These are phyloP conservation scores for Tichodroma muraria DNA, from an alignment of 2,113 vertebrate genomes.

Conservation along the genomic window DNA sequence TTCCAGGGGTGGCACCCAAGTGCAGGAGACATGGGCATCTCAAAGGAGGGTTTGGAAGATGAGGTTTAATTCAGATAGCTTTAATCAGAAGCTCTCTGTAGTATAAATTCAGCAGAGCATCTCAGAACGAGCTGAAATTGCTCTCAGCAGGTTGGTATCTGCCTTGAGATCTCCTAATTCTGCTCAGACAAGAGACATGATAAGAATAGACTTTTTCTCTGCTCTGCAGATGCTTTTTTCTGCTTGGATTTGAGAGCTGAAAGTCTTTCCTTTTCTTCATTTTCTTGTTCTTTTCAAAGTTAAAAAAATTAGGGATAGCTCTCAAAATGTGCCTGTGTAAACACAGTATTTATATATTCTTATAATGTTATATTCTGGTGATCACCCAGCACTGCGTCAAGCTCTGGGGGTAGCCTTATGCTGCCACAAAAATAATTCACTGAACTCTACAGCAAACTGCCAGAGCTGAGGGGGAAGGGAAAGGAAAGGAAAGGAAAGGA, in stretches of 20 bases:
- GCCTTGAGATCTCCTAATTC: slow-evolving; percentile 30
- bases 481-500: not conserved
- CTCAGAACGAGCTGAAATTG: not conserved
- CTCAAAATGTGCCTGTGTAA: not conserved
- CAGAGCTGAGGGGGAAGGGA: not conserved
- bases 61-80: slow-evolving; percentile 10
- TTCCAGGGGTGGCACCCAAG: not conserved
- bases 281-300: not conserved
- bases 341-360: not conserved
- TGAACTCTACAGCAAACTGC: not conserved
- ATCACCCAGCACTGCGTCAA: not conserved
- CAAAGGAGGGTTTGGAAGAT: not conserved
- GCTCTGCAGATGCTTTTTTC: not conserved
- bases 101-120: not conserved
- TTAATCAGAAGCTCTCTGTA: not conserved
- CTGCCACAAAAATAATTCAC: not conserved
- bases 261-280: not conserved
- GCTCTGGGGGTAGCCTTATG: not conserved
- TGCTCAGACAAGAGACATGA: not conserved
- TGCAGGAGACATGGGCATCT: not conserved
- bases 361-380: not conserved
- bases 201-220: not conserved
- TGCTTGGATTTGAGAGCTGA: not conserved
- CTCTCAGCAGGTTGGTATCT: slow-evolving; percentile 22
- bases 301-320: not conserved